phyloP scores from a whole-genome alignment of 2,113 vertebrate species.

The Salminus brasiliensis region DNA sequence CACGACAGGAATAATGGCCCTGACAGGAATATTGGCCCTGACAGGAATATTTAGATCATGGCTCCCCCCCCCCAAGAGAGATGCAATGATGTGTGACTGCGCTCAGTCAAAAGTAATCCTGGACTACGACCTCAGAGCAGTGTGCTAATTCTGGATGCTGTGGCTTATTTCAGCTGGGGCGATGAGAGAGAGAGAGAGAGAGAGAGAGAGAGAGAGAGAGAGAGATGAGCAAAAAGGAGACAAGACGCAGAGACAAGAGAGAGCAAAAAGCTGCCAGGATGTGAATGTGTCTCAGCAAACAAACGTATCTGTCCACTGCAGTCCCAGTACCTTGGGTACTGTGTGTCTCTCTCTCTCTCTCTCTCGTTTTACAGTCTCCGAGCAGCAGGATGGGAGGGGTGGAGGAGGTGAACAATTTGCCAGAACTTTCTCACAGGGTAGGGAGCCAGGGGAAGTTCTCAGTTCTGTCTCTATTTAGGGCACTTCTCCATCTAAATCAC shows the following conservation, averaged over 20 bases:
- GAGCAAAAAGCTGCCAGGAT: constrained; percentile 19
- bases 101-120: constrained; percentile 15
- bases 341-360: too few relatives aligned
- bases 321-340: neutral
- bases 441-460: neutral
- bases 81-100: constrained; percentile 19
- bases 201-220: neutral
- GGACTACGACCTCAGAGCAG: constrained; percentile 12
- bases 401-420: neutral
- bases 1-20: constrained; percentile 30
- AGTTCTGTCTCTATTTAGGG: constrained; percentile 8
- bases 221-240: neutral
- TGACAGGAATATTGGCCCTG: constrained; percentile 40
- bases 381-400: neutral
- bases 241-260: neutral
- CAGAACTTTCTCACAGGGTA: too few relatives aligned
- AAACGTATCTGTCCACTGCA: constrained; percentile 49
- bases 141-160: constrained; percentile 31
- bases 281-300: constrained; percentile 47
- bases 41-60: constrained; percentile 44
- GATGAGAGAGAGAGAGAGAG: neutral
- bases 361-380: neutral
- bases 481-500: neutral
- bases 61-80: constrained; percentile 7
- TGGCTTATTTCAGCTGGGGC: neutral